Base-by-base conservation (phyloP, 2,797 vertebrate species). In the Catamblyrhynchus diadema region DNA sequence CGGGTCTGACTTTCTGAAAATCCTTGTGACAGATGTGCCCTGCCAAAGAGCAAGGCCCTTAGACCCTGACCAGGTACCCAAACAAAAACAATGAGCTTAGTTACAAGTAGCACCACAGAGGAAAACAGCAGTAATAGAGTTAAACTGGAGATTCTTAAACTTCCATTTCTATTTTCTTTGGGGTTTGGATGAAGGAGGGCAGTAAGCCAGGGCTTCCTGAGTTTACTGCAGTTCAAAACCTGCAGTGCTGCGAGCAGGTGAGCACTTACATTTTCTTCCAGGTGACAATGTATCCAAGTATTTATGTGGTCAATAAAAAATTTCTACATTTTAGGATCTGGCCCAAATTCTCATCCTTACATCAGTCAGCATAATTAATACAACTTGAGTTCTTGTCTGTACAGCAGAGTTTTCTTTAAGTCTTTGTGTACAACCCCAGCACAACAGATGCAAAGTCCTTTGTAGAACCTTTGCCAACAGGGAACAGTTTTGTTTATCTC, bases 401-500 rank as follows among this genome's bases (percentile, higher is more conserved):
- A 57, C 50, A 69, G 45, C 37, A 90, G 45, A 4, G 39, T 32
- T 86, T 71, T 59, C 41, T 82, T 77, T 50, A 71, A 57, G 33
- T 17, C 25, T n/a, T 51, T 27, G 4, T 17, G 25, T 4, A 12
- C 16, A 80, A 70, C 51, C 60, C 18, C 64, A 72, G 56, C 42
- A 90, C 7, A 80, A 48, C 6, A 67, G 33, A 62, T 2, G 6
- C 24, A 45, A 77, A 5, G 37, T 21, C 61, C 39, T 91, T 71
- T 37, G 32, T 7, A 33, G 62, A 88, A 53, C 42, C 35, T 88
- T 71, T 61, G 74, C 56, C 47, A 54, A 42, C 60, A 70, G 16
- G 50, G 35, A 91, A 39, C 22, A 59, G 32, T 47, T 86, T 44
- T 84, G 61, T 88, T 95, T 92, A 56, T 81, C 77, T 78, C 73